Evolutionary conservation across 2,113 vertebrate genomes (phyloP), one percentile per base, ranked within the genome.

Genomic region (Deroptyus accipitrinus): DNA sequence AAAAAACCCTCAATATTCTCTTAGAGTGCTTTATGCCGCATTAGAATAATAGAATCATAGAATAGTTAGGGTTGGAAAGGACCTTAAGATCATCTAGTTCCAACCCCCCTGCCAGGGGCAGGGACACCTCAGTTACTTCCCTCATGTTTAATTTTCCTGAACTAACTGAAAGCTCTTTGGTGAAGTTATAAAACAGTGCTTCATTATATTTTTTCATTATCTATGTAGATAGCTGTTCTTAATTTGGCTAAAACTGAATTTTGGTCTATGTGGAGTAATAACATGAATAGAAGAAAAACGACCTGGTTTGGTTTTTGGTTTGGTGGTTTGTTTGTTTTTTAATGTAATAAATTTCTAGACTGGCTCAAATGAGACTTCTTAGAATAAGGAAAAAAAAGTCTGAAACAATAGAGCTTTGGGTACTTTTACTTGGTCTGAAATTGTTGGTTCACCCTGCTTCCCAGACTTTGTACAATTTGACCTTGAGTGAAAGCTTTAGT

Each of bases 401-500:
- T 37, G 18, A 54, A 49, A 82, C 12, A 64, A 51, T 8, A 91
- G 46, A 39, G 30, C 33, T 91, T 93, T 94, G 63, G 69, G 17
- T 67, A 22, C 8, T 63, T 49, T 94, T 89, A 48, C 13, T 83
- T 72, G 23, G 63, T 87, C 25, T 69, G n/a, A 77, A 86, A 91
- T 31, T 2, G 4, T 39, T 13, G 33, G 11, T 86, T 95, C 54
- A 68, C 72, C 68, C 24, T 44, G 13, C 41, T 79, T 94, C 69
- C 37, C 30, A 85, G 83, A 27, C n/a, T 24, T 91, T 52, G 31
- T 61, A 19, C 76, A 85, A 88, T 75, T 78, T 52, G 89, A 88
- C 94, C 94, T 96, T 92, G 95, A 96, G 59, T 54, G 90, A 96
- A 89, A 92, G 24, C 30, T 70, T 92, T 90, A 39, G 59, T 59